Evolutionary conservation across 2,797 vertebrate genomes (phyloP).

Genomic region (Amphiprion clarkii): DNA sequence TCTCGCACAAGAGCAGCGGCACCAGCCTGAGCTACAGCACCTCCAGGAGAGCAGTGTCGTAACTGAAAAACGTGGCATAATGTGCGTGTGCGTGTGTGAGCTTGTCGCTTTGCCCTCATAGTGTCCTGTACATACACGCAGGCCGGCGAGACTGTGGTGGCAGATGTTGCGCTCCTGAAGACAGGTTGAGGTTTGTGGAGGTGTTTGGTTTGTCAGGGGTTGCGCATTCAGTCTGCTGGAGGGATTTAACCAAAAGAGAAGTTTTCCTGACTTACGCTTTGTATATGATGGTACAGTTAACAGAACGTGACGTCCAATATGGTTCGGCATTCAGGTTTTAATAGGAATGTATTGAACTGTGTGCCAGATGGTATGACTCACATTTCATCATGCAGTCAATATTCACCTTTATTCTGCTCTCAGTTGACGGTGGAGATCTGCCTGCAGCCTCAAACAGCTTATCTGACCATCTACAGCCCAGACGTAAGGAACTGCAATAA

Average conservation of each 20-base stretch:
- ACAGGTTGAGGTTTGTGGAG: slow-evolving; percentile 25
- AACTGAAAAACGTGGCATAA: slow-evolving; percentile 48
- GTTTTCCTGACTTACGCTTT: slow-evolving; percentile 33
- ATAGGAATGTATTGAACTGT: slow-evolving; percentile 65
- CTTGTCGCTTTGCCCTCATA: slow-evolving; percentile 50
- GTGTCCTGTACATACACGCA: slow-evolving; percentile 44
- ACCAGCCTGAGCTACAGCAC: slow-evolving; percentile 90
- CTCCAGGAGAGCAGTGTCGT: slow-evolving; percentile 85
- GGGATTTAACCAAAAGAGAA: slow-evolving; percentile 60
- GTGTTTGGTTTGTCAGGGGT: slow-evolving; percentile 1
- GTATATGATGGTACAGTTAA: slow-evolving; percentile 10
- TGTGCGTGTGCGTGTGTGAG: slow-evolving; percentile 18
- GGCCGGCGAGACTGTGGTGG: slow-evolving; percentile 47
- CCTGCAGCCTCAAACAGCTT: slow-evolving; percentile 61
- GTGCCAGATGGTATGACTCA: slow-evolving; percentile 63
- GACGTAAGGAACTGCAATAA: slow-evolving; percentile 74
- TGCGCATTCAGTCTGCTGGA: slow-evolving; percentile 31
- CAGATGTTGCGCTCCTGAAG: slow-evolving; percentile 52
- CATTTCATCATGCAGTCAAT: slow-evolving; percentile 60
- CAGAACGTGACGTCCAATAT: slow-evolving; percentile 18
- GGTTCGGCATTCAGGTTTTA: slow-evolving; percentile 41
- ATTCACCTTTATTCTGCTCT: slow-evolving; percentile 52
- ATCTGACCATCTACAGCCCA: slow-evolving; percentile 40
- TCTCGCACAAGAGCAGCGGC: slow-evolving; percentile 89
- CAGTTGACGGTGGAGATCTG: slow-evolving; percentile 37